A percentile compares a stretch with the other conserved stretches of the same genome.
Conservation (phyloP, 2,113 vertebrate species). For the Gymnarchus niloticus region DNA sequence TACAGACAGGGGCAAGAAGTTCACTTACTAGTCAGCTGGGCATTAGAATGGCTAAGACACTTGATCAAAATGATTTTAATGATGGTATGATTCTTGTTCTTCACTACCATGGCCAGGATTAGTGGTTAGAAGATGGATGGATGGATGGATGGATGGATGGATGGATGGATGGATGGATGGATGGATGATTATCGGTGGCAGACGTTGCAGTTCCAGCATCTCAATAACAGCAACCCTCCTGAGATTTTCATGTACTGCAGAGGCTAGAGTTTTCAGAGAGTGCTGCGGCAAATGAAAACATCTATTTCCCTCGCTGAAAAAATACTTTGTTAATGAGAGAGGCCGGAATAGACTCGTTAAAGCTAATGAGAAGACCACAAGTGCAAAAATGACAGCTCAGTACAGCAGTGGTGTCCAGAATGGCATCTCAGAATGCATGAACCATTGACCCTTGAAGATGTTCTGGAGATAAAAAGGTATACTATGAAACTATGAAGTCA, state of each 20-base stretch:
- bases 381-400: background rate
- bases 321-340: background rate
- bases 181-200: too few species aligned
- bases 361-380: background rate
- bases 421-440: background rate
- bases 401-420: background rate
- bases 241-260: background rate
- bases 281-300: background rate
- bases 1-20: background rate
- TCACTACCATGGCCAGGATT: too few species aligned
- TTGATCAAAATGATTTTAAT: background rate
- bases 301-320: background rate
- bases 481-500: too few species aligned
- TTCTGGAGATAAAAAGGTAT: background rate
- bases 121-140: too few species aligned
- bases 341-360: background rate
- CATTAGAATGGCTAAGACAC: background rate
- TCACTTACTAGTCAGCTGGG: background rate
- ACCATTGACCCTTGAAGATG: background rate
- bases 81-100: background rate
- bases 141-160: too few species aligned
- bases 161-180: too few species aligned
- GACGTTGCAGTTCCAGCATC: background rate
- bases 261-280: background rate
- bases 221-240: background rate